These are phyloP conservation scores for Channa striata DNA, from an alignment of 2,797 vertebrate species.

Conservation along the genomic window DNA sequence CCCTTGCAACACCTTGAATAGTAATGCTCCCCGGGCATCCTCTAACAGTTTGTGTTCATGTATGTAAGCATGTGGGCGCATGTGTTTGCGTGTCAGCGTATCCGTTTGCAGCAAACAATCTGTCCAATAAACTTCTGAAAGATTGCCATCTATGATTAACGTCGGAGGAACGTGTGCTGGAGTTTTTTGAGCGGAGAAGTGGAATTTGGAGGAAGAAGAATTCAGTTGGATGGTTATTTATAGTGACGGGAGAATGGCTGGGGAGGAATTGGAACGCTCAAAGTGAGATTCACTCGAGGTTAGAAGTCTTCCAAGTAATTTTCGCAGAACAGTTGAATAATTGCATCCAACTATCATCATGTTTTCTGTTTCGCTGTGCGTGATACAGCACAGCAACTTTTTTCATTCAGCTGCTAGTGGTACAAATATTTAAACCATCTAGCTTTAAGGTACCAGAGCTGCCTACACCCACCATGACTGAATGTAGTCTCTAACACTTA, in stretches of 20 bases:
- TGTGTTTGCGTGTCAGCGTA: conserved; percentile 5
- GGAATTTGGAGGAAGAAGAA: conserved; percentile 34
- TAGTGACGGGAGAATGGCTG: conserved; percentile 45
- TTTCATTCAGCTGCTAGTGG: not conserved
- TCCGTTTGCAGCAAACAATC: conserved; percentile 12
- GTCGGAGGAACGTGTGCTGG: not conserved
- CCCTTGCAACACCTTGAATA: conserved; percentile 62
- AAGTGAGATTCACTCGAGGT: conserved; percentile 25
- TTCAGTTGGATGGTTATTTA: conserved; percentile 34
- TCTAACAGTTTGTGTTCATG: conserved; percentile 10
- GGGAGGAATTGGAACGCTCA: conserved; percentile 32
- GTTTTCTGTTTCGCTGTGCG: conserved; percentile 37
- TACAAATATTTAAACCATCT: not conserved
- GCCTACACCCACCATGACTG: conserved; percentile 35
- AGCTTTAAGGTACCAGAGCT: conserved; percentile 14
- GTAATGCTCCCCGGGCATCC: conserved; percentile 32
- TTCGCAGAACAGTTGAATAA: conserved; percentile 43
- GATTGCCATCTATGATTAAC: conserved; percentile 29
- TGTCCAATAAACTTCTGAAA: conserved; percentile 27
- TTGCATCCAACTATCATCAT: conserved; percentile 27
- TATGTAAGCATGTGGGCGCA: not conserved
- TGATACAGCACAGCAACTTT: not conserved
- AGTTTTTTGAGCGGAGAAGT: conserved; percentile 23
- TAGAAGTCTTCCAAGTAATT: conserved; percentile 34
- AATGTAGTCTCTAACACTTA: conserved; percentile 34